A percentile compares a stretch with the other conserved stretches of the same genome.
Evolutionary conservation across 2,797 vertebrate genomes (phyloP).

Genomic region (Brachymystax lenok): DNA sequence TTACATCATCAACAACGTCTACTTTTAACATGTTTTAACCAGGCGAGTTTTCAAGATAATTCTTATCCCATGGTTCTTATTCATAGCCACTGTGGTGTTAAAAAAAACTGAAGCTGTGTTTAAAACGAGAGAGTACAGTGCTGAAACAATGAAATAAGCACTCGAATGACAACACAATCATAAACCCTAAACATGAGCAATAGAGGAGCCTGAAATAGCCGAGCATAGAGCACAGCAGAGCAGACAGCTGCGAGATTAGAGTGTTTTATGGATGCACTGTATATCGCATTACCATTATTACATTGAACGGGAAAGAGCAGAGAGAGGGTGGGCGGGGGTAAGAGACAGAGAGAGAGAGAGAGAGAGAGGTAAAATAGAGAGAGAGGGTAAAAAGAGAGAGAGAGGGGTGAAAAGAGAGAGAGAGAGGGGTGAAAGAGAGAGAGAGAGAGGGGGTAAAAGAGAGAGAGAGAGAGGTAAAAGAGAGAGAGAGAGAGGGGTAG

Average conservation of each 20-base stretch:
- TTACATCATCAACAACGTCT: no score
- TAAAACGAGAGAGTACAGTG: neutral
- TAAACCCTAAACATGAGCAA: constrained; percentile 53
- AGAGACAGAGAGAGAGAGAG: neutral
- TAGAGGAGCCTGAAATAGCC: constrained; percentile 60
- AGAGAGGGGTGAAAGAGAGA: no score
- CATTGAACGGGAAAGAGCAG: constrained; percentile 42
- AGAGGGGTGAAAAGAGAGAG: constrained; percentile 24
- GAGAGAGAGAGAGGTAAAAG: no score
- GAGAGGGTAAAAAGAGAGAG: neutral
- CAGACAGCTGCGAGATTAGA: constrained; percentile 59
- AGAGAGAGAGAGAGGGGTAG: no score
- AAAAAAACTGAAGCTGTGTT: neutral
- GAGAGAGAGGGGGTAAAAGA: constrained; percentile 7
- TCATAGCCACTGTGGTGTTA: constrained; percentile 14
- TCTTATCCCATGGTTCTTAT: neutral
- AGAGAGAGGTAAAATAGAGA: no score
- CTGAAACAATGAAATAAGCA: constrained; percentile 34
- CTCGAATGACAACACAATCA: no score
- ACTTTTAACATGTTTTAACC: no score
- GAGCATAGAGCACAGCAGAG: constrained; percentile 39
- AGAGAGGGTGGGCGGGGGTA: constrained; percentile 8
- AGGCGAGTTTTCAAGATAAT: no score
- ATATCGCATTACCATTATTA: constrained; percentile 70
- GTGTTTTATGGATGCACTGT: constrained; percentile 63